A percentile compares a stretch with the other conserved stretches of the same genome.
Evolutionary conservation across 2,888 invertebrate species (phyloP).

Genomic region (Dolichomitus sp.): DNA sequence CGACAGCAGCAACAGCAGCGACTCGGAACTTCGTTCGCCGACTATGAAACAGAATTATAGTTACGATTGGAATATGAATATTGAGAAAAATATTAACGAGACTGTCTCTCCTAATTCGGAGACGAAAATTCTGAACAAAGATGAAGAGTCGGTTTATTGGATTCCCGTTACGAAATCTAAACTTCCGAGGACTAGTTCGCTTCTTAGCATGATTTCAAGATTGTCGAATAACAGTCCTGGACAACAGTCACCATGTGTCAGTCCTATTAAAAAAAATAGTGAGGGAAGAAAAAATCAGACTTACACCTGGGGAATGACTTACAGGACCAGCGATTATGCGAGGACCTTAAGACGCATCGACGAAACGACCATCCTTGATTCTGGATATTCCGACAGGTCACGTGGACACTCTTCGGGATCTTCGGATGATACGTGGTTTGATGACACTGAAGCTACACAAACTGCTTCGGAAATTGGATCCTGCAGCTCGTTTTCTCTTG

Average conservation of each 20-base stretch:
- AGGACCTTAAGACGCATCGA: conserved; percentile 68
- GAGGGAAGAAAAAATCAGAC: background rate
- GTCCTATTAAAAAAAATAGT: conserved; percentile 70
- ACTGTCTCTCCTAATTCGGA: background rate
- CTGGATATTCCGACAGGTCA: conserved; percentile 76
- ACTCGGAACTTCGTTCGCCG: conserved; percentile 60
- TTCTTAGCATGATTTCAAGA: conserved; percentile 69
- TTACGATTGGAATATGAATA: conserved; percentile 40
- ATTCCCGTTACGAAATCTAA: conserved; percentile 66
- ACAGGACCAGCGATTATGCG: conserved; percentile 1
- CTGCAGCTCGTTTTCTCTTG: background rate
- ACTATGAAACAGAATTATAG: conserved; percentile 30
- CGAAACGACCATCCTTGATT: conserved; percentile 73
- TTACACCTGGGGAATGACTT: conserved; percentile 36
- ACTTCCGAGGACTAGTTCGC: conserved; percentile 73
- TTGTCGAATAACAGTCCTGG: conserved; percentile 20
- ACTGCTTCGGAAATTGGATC: conserved; percentile 51
- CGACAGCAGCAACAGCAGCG: conserved; percentile 70
- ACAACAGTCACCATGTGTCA: conserved; percentile 69
- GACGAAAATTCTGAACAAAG: conserved; percentile 1
- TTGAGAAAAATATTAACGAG: background rate
- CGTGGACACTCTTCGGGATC: conserved; percentile 46
- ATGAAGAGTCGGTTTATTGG: conserved; percentile 76
- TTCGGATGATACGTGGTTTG: conserved; percentile 42
- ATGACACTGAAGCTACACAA: conserved; percentile 53